phyloP scores from a whole-genome alignment of 2,113 vertebrate genomes.

The Bucco capensis region DNA sequence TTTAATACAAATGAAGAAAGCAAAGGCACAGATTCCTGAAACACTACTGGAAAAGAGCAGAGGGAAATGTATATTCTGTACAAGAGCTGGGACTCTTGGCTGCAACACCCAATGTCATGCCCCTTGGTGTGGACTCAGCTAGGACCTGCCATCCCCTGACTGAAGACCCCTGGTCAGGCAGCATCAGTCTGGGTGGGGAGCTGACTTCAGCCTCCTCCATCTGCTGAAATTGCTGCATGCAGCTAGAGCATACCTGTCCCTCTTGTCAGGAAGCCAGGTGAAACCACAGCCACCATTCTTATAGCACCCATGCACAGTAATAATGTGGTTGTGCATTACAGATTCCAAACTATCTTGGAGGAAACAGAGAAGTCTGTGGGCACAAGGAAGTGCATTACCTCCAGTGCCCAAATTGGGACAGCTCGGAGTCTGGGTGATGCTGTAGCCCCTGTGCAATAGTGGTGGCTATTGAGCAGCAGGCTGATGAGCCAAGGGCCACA shows the following conservation, averaged over 20 bases:
- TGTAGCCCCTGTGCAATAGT: background rate
- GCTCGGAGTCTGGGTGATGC: background rate
- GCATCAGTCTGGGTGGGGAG: background rate
- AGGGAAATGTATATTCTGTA: background rate
- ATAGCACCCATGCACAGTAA: background rate
- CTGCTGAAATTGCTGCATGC: rapidly evolving
- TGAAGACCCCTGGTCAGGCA: background rate
- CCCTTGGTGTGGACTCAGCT: rapidly evolving
- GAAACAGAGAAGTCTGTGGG: background rate
- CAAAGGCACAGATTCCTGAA: background rate
- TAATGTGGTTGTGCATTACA: rapidly evolving
- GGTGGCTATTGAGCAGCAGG: background rate
- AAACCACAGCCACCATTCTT: rapidly evolving
- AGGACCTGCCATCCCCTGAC: background rate
- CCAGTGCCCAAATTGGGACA: background rate
- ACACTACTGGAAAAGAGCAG: background rate
- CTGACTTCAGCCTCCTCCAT: background rate
- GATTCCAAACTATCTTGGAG: background rate
- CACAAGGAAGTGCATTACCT: background rate
- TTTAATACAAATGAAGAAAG: background rate
- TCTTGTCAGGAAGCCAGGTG: background rate
- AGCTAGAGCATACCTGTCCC: rapidly evolving
- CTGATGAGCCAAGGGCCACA: background rate
- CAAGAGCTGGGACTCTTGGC: background rate
- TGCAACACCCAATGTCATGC: background rate